A percentile compares a stretch with the other conserved stretches of the same genome.
Conservation (phyloP, 2,888 invertebrate species). For the Ophion ventricosus region DNA sequence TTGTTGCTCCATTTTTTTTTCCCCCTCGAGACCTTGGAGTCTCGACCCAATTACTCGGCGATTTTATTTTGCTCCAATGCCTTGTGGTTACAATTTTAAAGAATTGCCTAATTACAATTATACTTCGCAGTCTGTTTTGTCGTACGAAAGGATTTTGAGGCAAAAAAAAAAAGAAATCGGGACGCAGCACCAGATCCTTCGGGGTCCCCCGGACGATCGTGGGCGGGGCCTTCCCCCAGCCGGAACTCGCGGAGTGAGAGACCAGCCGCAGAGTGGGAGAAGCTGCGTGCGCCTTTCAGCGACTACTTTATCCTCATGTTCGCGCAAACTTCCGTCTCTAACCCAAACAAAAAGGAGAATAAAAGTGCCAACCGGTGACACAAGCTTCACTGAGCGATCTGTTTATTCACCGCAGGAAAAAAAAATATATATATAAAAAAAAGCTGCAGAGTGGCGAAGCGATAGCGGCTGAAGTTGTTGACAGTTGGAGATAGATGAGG, state of each 20-base stretch:
- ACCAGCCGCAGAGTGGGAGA: not conserved
- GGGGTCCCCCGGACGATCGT: not conserved
- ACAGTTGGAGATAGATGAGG: slow-evolving; percentile 34
- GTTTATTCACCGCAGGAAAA: slow-evolving; percentile 19
- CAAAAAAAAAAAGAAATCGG: not conserved
- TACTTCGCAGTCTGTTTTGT: not conserved
- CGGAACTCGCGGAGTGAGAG: not conserved
- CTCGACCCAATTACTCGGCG: slow-evolving; percentile 14
- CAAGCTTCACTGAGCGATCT: not conserved
- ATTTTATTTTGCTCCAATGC: not conserved
- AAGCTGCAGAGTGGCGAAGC: not conserved
- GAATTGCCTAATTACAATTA: not conserved
- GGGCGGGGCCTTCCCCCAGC: not conserved
- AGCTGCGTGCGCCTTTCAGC: not conserved
- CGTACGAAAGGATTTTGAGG: not conserved
- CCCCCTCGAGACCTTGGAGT: not conserved
- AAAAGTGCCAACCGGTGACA: not conserved
- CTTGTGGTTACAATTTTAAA: not conserved
- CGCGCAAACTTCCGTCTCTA: not conserved
- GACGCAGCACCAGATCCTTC: not conserved
- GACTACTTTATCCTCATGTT: not conserved
- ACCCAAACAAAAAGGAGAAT: not conserved
- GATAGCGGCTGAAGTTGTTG: slow-evolving; percentile 14
- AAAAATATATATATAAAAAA: slow-evolving; percentile 35
- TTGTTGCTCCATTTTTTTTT: slow-evolving; percentile 21